Percentiles rank a stretch among this genome's conserved stretches.
phyloP scores from a whole-genome alignment of 2,797 vertebrate species.

The Alosa sapidissima region DNA sequence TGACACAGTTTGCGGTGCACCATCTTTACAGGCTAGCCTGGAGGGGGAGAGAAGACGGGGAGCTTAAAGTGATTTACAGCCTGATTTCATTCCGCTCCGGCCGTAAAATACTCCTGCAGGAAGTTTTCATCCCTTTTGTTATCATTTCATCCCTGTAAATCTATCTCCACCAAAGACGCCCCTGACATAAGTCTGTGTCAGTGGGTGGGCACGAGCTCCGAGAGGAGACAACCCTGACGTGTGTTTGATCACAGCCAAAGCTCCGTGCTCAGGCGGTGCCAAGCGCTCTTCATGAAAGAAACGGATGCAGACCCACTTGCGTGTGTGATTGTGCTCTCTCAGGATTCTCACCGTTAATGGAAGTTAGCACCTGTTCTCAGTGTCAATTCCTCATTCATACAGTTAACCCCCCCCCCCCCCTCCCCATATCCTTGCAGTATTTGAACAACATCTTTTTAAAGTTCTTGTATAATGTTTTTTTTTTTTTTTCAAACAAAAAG shows the following conservation, averaged over 20 bases:
- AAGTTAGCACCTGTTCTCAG: not conserved
- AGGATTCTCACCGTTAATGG: not conserved
- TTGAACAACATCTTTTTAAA: too few species aligned
- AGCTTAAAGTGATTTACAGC: constrained; percentile 40
- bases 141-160: constrained; percentile 31
- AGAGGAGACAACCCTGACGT: not conserved
- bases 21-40: constrained; percentile 24
- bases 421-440: too few species aligned
- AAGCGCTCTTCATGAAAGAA: constrained; percentile 1
- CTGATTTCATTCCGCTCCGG: constrained; percentile 30
- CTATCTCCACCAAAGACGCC: not conserved
- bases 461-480: not conserved
- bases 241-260: constrained; percentile 16
- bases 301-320: not conserved
- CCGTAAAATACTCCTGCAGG: constrained; percentile 33
- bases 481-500: too few species aligned
- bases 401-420: too few species aligned
- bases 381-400: not conserved
- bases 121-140: constrained; percentile 37
- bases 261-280: not conserved
- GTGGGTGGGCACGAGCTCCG: not conserved
- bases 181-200: constrained; percentile 12
- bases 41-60: not conserved
- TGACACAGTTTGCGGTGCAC: constrained; percentile 20
- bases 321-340: not conserved